Percentiles rank a stretch among this genome's conserved stretches.
These are phyloP conservation scores for Aurelia sp. DNA, from an alignment of 30 jellyfish, hydroid and myxozoan genomes.

Conservation along the genomic window DNA sequence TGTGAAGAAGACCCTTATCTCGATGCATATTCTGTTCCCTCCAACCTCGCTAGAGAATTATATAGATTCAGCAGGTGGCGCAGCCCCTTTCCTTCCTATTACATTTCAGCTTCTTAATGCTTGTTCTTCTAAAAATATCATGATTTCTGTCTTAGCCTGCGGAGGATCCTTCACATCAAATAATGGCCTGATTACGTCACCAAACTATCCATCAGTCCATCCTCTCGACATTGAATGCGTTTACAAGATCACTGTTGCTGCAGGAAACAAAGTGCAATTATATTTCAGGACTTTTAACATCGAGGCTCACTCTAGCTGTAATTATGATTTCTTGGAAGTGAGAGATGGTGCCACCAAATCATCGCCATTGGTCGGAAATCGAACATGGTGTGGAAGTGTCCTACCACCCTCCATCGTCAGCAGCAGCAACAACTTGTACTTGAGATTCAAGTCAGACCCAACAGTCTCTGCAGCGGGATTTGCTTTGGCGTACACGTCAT, in stretches of 20 bases:
- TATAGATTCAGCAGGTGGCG: too few relatives aligned
- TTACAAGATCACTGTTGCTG: constrained; percentile 61
- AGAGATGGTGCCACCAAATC: constrained; percentile 69
- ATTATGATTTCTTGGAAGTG: constrained; percentile 67
- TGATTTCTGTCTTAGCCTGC: constrained; percentile 61
- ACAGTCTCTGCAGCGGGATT: constrained; percentile 41
- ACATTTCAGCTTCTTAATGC: too few relatives aligned
- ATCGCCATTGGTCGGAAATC: constrained; percentile 40
- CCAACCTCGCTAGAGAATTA: too few relatives aligned
- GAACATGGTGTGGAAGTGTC: constrained; percentile 58
- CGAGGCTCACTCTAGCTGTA: constrained; percentile 53
- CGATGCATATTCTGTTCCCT: too few relatives aligned
- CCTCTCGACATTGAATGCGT: constrained; percentile 56
- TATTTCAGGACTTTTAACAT: constrained; percentile 63
- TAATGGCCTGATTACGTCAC: constrained; percentile 67
- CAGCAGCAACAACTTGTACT: constrained; percentile 60
- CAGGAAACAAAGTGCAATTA: constrained; percentile 52
- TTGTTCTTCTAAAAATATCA: background rate
- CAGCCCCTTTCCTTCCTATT: too few relatives aligned
- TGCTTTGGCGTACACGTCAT: constrained; percentile 60
- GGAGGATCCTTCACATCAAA: constrained; percentile 69
- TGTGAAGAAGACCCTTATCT: too few relatives aligned
- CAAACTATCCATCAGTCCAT: constrained; percentile 71
- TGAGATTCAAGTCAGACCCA: constrained; percentile 60
- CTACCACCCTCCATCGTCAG: constrained; percentile 56